Conservation (phyloP, 1,140 invertebrate species). For the Scaptomyza hsui region DNA sequence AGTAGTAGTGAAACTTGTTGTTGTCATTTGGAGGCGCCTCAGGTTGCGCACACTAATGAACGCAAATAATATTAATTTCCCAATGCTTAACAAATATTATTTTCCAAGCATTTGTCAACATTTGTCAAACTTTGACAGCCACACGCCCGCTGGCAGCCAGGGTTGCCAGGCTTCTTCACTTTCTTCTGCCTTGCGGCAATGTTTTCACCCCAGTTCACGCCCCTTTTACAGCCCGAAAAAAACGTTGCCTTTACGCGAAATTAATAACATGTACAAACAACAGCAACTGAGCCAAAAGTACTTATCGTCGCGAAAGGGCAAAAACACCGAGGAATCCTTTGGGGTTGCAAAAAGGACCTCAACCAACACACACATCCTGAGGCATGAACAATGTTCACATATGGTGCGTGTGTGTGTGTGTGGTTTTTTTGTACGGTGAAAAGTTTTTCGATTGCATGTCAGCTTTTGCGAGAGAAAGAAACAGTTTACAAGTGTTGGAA, state of each 20-base stretch:
- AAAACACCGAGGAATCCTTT: neutral
- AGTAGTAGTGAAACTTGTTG: constrained; percentile 31
- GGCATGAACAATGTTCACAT: constrained; percentile 19
- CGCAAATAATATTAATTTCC: constrained; percentile 74
- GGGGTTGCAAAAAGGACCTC: constrained; percentile 14
- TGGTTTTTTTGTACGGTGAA: constrained; percentile 11
- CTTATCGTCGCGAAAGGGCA: constrained; percentile 58
- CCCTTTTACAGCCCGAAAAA: constrained; percentile 34
- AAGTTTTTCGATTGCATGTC: constrained; percentile 29
- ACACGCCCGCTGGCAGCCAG: constrained; percentile 46
- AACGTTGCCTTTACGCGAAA: constrained; percentile 68
- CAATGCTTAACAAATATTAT: constrained; percentile 59
- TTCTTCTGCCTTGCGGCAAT: constrained; percentile 35
- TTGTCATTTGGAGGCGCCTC: constrained; percentile 50
- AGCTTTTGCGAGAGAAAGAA: neutral
- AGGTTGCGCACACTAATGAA: constrained; percentile 76
- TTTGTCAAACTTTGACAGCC: constrained; percentile 79
- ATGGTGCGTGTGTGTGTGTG: constrained; percentile 5
- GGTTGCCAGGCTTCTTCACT: too few species aligned
- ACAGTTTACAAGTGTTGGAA: neutral
- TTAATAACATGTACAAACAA: constrained; percentile 78
- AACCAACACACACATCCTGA: constrained; percentile 3
- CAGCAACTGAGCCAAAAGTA: constrained; percentile 67
- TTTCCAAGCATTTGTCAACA: constrained; percentile 80
- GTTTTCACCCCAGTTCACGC: constrained; percentile 27